Conservation (phyloP, 2,888 invertebrate genomes). For the Dryocosmus kuriphilus region DNA sequence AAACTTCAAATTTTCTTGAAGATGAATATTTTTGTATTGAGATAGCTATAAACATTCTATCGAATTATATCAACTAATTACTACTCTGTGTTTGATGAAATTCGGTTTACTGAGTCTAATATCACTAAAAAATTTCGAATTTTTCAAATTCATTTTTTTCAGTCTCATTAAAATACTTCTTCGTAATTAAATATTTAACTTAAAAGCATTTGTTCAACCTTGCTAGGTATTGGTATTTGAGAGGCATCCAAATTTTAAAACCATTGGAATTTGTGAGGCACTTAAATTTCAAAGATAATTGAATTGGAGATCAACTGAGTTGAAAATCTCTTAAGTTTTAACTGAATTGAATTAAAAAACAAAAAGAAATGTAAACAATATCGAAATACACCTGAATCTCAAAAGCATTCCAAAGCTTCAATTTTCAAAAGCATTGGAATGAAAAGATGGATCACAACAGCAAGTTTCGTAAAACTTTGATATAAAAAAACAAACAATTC, state of each 20-base stretch:
- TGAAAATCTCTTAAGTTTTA: neutral
- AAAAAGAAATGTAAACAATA: neutral
- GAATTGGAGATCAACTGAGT: neutral
- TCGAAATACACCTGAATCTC: neutral
- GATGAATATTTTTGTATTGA: too few species aligned
- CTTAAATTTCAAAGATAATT: neutral
- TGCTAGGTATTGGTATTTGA: neutral
- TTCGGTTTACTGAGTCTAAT: too few species aligned
- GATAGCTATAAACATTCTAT: too few species aligned
- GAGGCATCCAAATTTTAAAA: neutral
- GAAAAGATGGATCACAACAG: too few species aligned
- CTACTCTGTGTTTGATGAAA: too few species aligned
- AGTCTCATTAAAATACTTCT: too few species aligned
- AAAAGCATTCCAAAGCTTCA: conserved; percentile 6
- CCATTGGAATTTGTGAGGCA: neutral
- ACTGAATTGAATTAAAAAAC: too few species aligned
- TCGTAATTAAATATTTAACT: neutral
- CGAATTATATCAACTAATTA: too few species aligned
- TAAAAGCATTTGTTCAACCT: too few species aligned
- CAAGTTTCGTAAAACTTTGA: neutral
- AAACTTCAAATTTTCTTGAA: too few species aligned
- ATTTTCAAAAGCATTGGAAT: neutral
- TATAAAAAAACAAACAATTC: neutral
- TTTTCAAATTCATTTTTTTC: too few species aligned
- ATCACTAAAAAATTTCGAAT: too few species aligned